A percentile compares a stretch with the other conserved stretches of the same genome.
Evolutionary conservation across 2,888 invertebrate species (phyloP).

Genomic region (Euzetes globulus): DNA sequence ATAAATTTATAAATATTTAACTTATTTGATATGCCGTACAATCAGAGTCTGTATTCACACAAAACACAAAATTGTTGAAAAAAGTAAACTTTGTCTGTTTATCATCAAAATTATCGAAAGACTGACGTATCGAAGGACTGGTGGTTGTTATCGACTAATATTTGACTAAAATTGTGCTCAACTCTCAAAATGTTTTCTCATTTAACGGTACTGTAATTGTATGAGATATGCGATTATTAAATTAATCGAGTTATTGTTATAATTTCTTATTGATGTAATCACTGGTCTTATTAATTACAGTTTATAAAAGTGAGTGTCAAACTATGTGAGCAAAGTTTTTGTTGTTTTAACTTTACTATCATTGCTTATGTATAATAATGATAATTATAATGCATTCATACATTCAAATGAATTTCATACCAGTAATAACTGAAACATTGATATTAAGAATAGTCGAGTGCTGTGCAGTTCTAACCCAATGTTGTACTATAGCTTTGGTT

Average conservation of each 20-base stretch:
- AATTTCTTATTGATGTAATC: constrained; percentile 27
- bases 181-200: not conserved
- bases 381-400: constrained; percentile 27
- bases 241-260: constrained; percentile 15
- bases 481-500: not conserved
- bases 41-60: constrained; percentile 20
- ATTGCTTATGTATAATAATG: constrained; percentile 3
- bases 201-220: constrained; percentile 22
- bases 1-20: constrained; percentile 21
- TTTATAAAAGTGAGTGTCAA: constrained; percentile 29
- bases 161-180: constrained; percentile 27
- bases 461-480: not conserved
- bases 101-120: not conserved
- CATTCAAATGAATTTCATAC: constrained; percentile 23
- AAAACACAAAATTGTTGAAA: not conserved
- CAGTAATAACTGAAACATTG: constrained; percentile 20
- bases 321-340: constrained; percentile 23
- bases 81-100: not conserved
- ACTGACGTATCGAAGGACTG: not conserved
- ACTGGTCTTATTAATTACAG: constrained; percentile 30
- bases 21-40: constrained; percentile 26
- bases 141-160: constrained; percentile 21
- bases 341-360: constrained; percentile 24
- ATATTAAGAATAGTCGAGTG: constrained; percentile 19
- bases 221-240: not conserved